These are phyloP conservation scores for Musca domestica DNA, from an alignment of 1,140 invertebrate species.

Conservation along the genomic window DNA sequence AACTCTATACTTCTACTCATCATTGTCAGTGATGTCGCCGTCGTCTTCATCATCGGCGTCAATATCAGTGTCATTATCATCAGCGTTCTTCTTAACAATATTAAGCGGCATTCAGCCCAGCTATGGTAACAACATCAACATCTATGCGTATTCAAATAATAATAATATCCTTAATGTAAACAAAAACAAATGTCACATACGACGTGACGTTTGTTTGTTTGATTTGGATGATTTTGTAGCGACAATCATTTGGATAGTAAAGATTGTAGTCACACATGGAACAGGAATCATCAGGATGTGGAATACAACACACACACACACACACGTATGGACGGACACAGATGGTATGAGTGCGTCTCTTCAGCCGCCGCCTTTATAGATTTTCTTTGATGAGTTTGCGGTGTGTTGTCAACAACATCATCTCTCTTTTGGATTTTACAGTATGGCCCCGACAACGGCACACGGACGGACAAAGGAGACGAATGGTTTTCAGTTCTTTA, in stretches of 20 bases:
- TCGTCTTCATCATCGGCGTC: too few relatives aligned
- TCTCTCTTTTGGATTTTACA: background rate
- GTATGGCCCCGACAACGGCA: background rate
- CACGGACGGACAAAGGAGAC: background rate
- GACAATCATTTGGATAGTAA: constrained; percentile 3
- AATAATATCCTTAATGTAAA: constrained; percentile 16
- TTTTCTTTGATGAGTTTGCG: constrained; percentile 16
- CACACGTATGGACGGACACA: background rate
- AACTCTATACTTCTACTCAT: too few relatives aligned
- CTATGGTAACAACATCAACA: background rate
- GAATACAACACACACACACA: background rate
- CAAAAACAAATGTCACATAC: background rate
- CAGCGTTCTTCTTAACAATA: too few relatives aligned
- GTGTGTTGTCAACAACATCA: constrained; percentile 11
- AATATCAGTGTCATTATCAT: too few relatives aligned
- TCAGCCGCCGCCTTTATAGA: background rate
- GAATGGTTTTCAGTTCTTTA: background rate
- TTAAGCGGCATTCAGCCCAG: too few relatives aligned
- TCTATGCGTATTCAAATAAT: background rate
- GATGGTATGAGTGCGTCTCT: background rate
- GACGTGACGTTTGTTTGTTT: constrained; percentile 9
- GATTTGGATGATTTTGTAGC: background rate
- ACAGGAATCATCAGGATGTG: background rate
- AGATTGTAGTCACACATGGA: background rate
- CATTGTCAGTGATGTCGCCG: too few relatives aligned